Base-by-base conservation (phyloP, 2,113 vertebrate genomes). In the Thamnaconus septentrionalis region DNA sequence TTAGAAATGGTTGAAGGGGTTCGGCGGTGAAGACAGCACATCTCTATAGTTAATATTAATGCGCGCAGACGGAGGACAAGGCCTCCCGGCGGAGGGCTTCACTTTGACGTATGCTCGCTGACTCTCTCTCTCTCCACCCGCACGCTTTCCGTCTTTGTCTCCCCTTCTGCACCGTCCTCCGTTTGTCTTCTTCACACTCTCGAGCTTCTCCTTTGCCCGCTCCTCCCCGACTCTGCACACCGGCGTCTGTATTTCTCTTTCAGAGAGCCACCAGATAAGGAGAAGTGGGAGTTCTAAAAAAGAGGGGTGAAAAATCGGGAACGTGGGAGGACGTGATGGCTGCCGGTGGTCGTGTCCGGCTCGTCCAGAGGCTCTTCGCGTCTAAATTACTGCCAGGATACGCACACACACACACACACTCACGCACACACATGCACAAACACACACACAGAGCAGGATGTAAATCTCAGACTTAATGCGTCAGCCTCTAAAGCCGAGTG, bases 21-120 rank as follows among this genome's bases (percentile, higher is more conserved):
- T 31, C 18, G 71, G 82, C 79, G 79, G 78, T 82, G 66, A 75
- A 76, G 80, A 75, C 82, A 57, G 75, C 70, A 69, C 78, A 82
- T 85, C 83, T 81, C 66, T 77, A 77, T 78, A 73, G 73, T 85
- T 87, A 86, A 87, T 86, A 90, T 86, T 83, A 83, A 87, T 88
- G 85, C 66, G 69, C 5, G 48, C 79, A 82, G 87, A 86, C 84
- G 81, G 74, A 87, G 79, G 84, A 87, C 85, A 87, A 78, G 74
- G 88, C 85, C 79, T 86, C 87, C 80, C 86, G 55, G 71, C 61
- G 56, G 80, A 84, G 68, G 76, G 71, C 70, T 78, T 85, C 81
- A 81, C 73, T 77, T 77, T 87, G 86, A 89, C 83, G 85, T 80
- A 84, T 80, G 83, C 66, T 83, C 63, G 55, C 59, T 71, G 71